Evolutionary conservation across 2,888 invertebrate species (phyloP).

Genomic region (Saturnia pavonia): DNA sequence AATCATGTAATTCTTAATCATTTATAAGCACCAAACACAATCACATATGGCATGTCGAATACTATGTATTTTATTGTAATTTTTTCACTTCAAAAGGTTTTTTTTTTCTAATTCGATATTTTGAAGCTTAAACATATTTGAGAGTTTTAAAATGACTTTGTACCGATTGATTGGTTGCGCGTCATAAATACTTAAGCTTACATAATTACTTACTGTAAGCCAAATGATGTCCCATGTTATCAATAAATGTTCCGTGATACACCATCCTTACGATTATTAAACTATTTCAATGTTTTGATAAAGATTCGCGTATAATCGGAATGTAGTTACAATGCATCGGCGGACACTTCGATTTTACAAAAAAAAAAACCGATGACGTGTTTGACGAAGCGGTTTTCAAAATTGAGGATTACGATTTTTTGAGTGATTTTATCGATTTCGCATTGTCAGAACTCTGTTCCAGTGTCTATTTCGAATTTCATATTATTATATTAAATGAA

Average conservation of each 20-base stretch:
- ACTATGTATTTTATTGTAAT: background rate
- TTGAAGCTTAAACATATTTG: background rate
- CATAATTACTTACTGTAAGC: background rate
- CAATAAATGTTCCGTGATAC: background rate
- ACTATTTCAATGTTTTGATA: background rate
- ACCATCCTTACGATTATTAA: conserved; percentile 1
- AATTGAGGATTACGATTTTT: background rate
- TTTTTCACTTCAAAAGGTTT: background rate
- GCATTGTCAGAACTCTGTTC: background rate
- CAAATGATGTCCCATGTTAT: background rate
- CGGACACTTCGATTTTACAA: background rate
- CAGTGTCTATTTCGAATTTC: background rate
- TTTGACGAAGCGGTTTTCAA: background rate
- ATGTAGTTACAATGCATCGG: background rate
- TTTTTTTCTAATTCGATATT: background rate
- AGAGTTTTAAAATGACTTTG: background rate
- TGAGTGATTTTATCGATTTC: background rate
- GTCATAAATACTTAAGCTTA: background rate
- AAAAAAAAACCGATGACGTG: conserved; percentile 6
- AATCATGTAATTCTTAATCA: background rate
- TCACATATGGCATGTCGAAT: background rate
- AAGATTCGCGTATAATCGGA: background rate
- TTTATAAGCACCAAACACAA: background rate
- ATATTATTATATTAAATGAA: background rate
- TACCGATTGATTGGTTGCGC: background rate